Evolutionary conservation across 2,797 vertebrate species (phyloP), one percentile per base, ranked within the genome.

Genomic region (Manis pentadactyla): DNA sequence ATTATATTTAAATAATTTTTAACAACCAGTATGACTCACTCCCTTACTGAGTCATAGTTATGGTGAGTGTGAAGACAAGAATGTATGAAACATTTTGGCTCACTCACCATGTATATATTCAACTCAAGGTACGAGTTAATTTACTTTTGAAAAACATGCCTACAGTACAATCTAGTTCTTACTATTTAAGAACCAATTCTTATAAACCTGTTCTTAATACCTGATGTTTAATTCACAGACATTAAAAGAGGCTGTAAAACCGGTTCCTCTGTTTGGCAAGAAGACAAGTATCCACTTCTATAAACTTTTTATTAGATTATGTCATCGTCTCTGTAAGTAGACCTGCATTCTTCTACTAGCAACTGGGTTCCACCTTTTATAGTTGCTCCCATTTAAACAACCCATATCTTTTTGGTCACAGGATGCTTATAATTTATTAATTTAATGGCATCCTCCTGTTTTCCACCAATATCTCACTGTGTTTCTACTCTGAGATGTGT

Each of bases 171-270:
- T 86, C 42, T 42, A 53, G 74, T 71, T 93, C 57, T 95, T 46
- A 85, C 74, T 61, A 57, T 39, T 87, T 46, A 90, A 83, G 87
- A 97, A 97, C 83, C 86, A 87, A 83, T 97, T 93, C 55, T 89
- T 79, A 81, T 57, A 95, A 95, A 89, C 74, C 83, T 53, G 59
- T 84, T 95, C 71, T 84, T 84, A 63, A 93, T 64, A 78, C 11
- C 74, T 71, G 17, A 82, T 92, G 53, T 86, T 92, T 90, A 94
- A 71, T 83, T 95, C 83, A 51, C 21, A 74, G 88, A 85, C 88
- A 94, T 95, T 93, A 97, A 90, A 96, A 55, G 97, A 96, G 96
- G 96, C 79, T 15, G 96, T 77, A 96, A 93, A 97, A 97, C 97
- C 96, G 93, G 96, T 97, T 97, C 63, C 57, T 88, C 86, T 94